Base-by-base conservation (phyloP, 1,140 invertebrate species). In the Acyrthosiphon pisum region DNA sequence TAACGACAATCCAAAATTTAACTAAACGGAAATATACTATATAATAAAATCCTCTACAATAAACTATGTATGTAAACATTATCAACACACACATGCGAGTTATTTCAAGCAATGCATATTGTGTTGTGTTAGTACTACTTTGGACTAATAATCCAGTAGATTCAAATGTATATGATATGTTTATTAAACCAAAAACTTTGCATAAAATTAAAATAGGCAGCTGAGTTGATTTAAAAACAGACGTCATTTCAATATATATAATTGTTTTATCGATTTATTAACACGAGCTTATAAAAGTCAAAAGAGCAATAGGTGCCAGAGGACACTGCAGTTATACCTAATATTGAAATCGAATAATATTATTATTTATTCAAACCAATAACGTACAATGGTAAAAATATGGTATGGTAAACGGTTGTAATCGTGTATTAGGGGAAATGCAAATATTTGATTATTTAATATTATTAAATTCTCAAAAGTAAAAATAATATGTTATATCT, bases 321-420 rank as follows among this genome's bases (percentile, higher is more conserved):
- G 26, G 56, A 30, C 30, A 2, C n/a, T 76, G 9, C n/a, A n/a
- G n/a, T 60, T 76, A n/a, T 35, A 41, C 41, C 41, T 41, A 35
- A 76, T 35, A 76, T n/a, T 76, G 60, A n/a, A 68, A n/a, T 76
- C 18, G 30, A 18, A 35, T n/a, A 18, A 76, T 76, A 76, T 68
- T 68, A 76, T 76, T 76, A 76, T 76, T n/a, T 76, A 76, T 76
- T 76, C 60, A 76, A 76, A 76, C 14, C 30, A n/a, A 76, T 76
- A 76, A 76, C 60, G 14, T 76, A 76, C 30, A n/a, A n/a, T n/a
- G 60, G n/a, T n/a, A n/a, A n/a, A n/a, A n/a, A n/a, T n/a, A n/a
- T n/a, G n/a, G 60, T n/a, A 76, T 6, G 18, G 60, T 18, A 18
- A 14, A 6, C 30, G 6, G 20, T 20, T 22, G 50, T 53, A 22